Conservation (phyloP, 2,797 vertebrate genomes). For the Sphenodon punctatus region DNA sequence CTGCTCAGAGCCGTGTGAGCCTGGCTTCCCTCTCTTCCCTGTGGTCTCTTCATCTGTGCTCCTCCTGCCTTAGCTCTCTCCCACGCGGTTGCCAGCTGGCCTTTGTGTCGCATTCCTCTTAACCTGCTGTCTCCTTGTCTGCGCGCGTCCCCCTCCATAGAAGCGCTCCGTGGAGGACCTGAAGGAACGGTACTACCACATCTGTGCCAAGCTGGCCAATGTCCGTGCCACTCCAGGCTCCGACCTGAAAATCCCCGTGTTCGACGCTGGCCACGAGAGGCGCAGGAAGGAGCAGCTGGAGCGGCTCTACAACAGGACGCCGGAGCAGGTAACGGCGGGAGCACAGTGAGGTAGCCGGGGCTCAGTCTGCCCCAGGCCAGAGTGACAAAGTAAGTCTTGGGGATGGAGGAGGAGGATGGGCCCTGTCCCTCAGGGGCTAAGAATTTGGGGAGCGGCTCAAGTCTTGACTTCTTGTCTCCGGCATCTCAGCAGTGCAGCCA, state of each 20-base stretch:
- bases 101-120: background rate
- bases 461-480: no score
- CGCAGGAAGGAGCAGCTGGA: slow-evolving; percentile 96
- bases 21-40: background rate
- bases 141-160: slow-evolving; percentile 66
- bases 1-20: no score
- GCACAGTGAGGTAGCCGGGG: background rate
- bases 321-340: slow-evolving; percentile 86
- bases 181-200: slow-evolving; percentile 95
- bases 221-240: slow-evolving; percentile 90
- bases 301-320: slow-evolving; percentile 95
- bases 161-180: slow-evolving; percentile 96
- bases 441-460: no score
- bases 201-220: slow-evolving; percentile 95
- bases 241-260: slow-evolving; percentile 94
- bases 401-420: no score
- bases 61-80: background rate
- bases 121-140: background rate
- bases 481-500: no score
- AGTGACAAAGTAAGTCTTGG: background rate
- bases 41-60: background rate
- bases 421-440: background rate
- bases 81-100: no score
- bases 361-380: no score
- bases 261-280: slow-evolving; percentile 95